phyloP scores from a whole-genome alignment of 2,113 vertebrate genomes.

The Scomber japonicus region DNA sequence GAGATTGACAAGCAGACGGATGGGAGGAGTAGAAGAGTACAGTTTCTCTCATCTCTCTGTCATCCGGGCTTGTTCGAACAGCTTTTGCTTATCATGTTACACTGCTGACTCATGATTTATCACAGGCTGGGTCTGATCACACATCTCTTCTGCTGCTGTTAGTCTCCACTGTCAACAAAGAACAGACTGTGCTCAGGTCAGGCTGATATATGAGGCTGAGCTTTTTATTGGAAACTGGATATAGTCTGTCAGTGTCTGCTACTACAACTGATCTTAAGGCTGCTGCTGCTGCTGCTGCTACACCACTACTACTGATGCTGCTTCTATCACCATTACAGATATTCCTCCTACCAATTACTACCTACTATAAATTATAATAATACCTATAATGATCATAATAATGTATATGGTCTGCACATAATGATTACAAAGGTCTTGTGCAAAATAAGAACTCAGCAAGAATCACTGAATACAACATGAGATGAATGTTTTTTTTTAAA shows the following conservation, averaged over 20 bases:
- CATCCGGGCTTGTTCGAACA: constrained; percentile 51
- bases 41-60: constrained; percentile 28
- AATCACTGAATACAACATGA: background rate
- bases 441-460: background rate
- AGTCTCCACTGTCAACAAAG: constrained; percentile 61
- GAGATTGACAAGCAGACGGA: constrained; percentile 1
- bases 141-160: constrained; percentile 37
- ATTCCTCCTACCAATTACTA: background rate
- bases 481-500: too few relatives aligned
- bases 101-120: constrained; percentile 56
- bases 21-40: constrained; percentile 4
- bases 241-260: constrained; percentile 14
- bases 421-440: background rate
- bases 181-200: constrained; percentile 64
- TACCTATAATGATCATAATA: too few relatives aligned
- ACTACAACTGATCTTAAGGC: background rate
- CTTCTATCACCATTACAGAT: too few relatives aligned
- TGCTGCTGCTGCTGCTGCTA: background rate
- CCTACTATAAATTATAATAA: background rate
- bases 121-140: constrained; percentile 45
- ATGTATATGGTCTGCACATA: too few relatives aligned
- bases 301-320: background rate
- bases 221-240: constrained; percentile 38
- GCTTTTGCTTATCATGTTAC: constrained; percentile 50
- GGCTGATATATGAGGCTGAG: constrained; percentile 21